phyloP scores from a whole-genome alignment of 2,797 vertebrate genomes.

The Molossus molossus region DNA sequence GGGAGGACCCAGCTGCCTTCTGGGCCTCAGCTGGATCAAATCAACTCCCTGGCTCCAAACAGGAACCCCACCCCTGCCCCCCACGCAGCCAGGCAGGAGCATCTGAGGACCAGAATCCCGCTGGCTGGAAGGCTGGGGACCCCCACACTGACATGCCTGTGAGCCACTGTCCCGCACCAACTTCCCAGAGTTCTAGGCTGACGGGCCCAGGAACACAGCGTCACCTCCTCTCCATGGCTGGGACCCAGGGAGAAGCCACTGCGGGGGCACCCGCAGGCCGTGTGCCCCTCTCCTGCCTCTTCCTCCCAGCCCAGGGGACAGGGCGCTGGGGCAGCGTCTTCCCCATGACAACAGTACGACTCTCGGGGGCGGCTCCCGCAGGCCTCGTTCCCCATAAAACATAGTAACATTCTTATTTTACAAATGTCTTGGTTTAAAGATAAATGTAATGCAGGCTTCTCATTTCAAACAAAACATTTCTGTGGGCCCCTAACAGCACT shows the following conservation, averaged over 20 bases:
- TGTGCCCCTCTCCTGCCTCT: not conserved
- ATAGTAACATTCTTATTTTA: not conserved
- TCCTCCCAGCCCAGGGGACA: not conserved
- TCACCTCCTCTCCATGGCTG: not conserved
- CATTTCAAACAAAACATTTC: not conserved
- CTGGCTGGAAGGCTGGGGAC: slow-evolving; percentile 78
- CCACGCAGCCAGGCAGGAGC: slow-evolving; percentile 74
- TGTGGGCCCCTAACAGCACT: not conserved
- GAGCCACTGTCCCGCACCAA: slow-evolving; percentile 75
- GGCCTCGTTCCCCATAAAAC: not conserved
- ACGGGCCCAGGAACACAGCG: slow-evolving; percentile 76
- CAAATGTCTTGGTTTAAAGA: slow-evolving; percentile 3
- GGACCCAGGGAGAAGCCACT: slow-evolving; percentile 63
- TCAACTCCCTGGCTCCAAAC: slow-evolving; percentile 83
- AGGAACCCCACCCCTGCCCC: slow-evolving; percentile 72
- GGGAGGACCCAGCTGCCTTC: slow-evolving; percentile 82
- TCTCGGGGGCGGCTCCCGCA: not conserved
- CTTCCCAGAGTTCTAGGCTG: slow-evolving; percentile 72
- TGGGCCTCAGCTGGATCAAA: slow-evolving; percentile 87
- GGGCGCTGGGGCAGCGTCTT: rapidly evolving
- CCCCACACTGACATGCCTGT: slow-evolving; percentile 50
- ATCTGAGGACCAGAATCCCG: slow-evolving; percentile 84
- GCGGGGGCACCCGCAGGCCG: slow-evolving; percentile 64
- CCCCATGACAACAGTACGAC: not conserved
- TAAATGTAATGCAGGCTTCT: not conserved